Conservation (phyloP, 2,888 invertebrate species). For the Gasteruption jaculator region DNA sequence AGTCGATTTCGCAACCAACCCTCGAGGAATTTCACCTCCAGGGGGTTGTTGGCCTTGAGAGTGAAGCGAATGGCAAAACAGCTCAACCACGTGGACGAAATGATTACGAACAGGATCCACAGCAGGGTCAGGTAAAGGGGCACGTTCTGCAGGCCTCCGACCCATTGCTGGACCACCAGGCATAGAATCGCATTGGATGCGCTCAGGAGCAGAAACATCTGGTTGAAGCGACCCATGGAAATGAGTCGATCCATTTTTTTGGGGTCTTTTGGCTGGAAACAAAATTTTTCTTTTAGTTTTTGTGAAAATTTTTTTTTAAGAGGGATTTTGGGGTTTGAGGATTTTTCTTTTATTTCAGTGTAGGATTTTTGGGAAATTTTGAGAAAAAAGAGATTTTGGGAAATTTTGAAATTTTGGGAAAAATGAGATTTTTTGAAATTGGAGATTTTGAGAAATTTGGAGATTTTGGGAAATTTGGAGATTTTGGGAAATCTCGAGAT, state of each 20-base stretch:
- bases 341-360: no score
- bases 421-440: no score
- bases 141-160: slow-evolving; percentile 30
- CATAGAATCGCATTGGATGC: slow-evolving; percentile 29
- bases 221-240: slow-evolving; percentile 41
- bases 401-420: no score
- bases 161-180: slow-evolving; percentile 35
- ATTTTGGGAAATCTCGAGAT: no score
- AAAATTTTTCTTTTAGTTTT: slow-evolving; percentile 2
- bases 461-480: no score
- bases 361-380: no score
- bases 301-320: not conserved
- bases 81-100: slow-evolving; percentile 41
- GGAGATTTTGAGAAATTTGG: no score
- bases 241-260: slow-evolving; percentile 30
- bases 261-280: no score
- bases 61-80: slow-evolving; percentile 35
- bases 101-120: slow-evolving; percentile 37
- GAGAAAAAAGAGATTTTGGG: no score
- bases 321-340: no score
- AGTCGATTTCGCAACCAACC: slow-evolving; percentile 30
- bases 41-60: slow-evolving; percentile 36
- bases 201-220: slow-evolving; percentile 34
- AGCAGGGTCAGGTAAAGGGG: slow-evolving; percentile 38
- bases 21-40: slow-evolving; percentile 31